A percentile compares a stretch with the other conserved stretches of the same genome.
These are phyloP conservation scores for Chaenodraco wilsoni DNA, from an alignment of 2,797 vertebrate genomes.

Conservation along the genomic window DNA sequence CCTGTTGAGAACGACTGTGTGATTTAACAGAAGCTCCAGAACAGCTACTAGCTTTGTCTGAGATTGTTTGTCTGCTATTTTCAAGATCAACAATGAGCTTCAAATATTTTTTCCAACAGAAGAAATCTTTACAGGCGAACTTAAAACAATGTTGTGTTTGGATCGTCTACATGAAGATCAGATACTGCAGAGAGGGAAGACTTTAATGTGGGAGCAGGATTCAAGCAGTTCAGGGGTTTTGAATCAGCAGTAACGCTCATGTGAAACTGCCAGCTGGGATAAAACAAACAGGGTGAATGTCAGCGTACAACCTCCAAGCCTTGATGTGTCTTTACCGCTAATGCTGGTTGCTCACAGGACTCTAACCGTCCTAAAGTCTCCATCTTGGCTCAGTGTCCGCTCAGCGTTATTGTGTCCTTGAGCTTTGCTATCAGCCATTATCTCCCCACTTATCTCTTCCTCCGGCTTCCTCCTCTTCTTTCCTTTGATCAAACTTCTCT, in stretches of 20 bases:
- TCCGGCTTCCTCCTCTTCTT: not conserved
- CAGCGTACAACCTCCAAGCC: not conserved
- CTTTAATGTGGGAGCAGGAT: slow-evolving; percentile 1
- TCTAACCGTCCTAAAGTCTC: slow-evolving; percentile 21
- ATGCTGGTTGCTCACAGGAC: slow-evolving; percentile 22
- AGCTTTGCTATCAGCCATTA: slow-evolving; percentile 39
- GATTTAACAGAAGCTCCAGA: slow-evolving; percentile 4
- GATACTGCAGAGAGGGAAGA: slow-evolving; percentile 4
- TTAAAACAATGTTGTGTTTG: not conserved
- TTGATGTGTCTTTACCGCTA: slow-evolving; percentile 36
- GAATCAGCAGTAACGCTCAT: slow-evolving; percentile 21
- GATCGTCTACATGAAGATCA: not conserved
- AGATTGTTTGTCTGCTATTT: not conserved
- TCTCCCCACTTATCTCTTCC: slow-evolving; percentile 25
- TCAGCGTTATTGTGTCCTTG: slow-evolving; percentile 61
- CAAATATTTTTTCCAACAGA: not conserved
- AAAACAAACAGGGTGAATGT: slow-evolving; percentile 19
- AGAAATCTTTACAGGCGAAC: not conserved
- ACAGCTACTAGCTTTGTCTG: not conserved
- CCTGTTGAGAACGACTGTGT: not conserved
- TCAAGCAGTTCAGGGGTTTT: slow-evolving; percentile 15
- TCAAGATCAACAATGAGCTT: not conserved
- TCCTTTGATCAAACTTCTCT: not conserved
- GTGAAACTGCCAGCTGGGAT: slow-evolving; percentile 13
- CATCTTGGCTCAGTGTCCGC: slow-evolving; percentile 38